phyloP scores from a whole-genome alignment of 2,113 vertebrate species.

The Ancistrus triradiatus region DNA sequence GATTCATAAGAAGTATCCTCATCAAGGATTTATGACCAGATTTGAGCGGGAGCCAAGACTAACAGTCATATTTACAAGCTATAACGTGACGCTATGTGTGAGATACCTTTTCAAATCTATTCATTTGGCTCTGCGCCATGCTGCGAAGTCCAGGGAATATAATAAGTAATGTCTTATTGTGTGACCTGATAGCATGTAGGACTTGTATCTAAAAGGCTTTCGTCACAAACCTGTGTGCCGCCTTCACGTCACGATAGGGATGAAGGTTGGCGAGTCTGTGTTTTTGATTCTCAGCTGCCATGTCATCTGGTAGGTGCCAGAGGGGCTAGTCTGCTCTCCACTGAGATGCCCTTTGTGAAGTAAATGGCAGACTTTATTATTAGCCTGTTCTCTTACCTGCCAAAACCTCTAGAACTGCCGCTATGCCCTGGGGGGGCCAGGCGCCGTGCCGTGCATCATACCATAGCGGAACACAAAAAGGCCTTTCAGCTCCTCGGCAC shows the following conservation, averaged over 20 bases:
- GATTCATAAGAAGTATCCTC: neutral
- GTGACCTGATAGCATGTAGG: too few relatives aligned
- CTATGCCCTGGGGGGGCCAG: constrained; percentile 23
- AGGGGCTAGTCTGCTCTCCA: constrained; percentile 28
- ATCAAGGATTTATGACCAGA: neutral
- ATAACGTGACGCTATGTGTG: too few relatives aligned
- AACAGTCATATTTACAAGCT: too few relatives aligned
- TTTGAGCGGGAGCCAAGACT: too few relatives aligned
- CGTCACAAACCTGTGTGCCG: too few relatives aligned
- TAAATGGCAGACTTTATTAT: constrained; percentile 54
- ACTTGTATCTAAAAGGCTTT: too few relatives aligned
- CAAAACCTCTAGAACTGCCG: constrained; percentile 30
- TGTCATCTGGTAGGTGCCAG: constrained; percentile 20
- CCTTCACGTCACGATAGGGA: neutral
- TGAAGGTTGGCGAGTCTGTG: constrained; percentile 18
- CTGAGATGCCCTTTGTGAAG: constrained; percentile 47
- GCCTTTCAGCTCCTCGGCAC: neutral
- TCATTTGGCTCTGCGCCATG: too few relatives aligned
- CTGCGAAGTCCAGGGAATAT: too few relatives aligned
- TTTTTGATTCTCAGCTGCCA: constrained; percentile 2
- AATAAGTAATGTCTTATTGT: too few relatives aligned
- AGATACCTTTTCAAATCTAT: too few relatives aligned
- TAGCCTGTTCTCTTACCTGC: constrained; percentile 44
- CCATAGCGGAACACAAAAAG: constrained; percentile 24
- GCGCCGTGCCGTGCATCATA: constrained; percentile 21